Evolutionary conservation across 2,888 invertebrate species (phyloP), one percentile per base, ranked within the genome.

Genomic region (Dione juno): DNA sequence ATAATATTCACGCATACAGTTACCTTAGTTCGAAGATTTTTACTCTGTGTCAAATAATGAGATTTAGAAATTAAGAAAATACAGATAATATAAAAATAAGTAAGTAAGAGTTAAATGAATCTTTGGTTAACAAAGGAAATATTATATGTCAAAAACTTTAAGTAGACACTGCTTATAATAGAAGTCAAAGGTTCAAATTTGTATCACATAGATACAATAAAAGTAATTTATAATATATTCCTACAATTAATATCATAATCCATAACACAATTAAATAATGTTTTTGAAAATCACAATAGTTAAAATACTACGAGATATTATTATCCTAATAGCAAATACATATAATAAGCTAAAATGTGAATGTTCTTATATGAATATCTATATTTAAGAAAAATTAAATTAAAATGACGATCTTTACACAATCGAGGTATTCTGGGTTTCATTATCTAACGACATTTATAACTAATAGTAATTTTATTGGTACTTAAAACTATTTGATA

Each of bases 381-480:
- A n/a, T n/a, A n/a, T n/a, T n/a, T n/a, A n/a, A n/a, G 16, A 40
- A 13, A 48, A 53, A 53, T 21, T 16, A 37, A 45, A 48, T 10
- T 43, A 37, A 21, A 50, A 16, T 59, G 41, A 54, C 35, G 37
- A 58, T 58, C 21, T 61, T 53, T 45, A 45, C n/a, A 45, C 45
- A 69, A 68, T 19, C 48, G 73, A 73, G 73, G 73, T 73, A 73
- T 69, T 71, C 21, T 54, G 66, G 63, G 54, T 72, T 54, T 41
- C 13, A 50, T 52, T 50, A 58, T 7, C 28, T 52, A 63, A 65
- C 35, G 21, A 58, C 21, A 64, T 21, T 67, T 43, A 67, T 43
- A 52, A 1, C 14, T 40, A 52, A 10, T 58, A 45, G 14, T 53
- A 58, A 21, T 40, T 19, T 67, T 48, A n/a, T 35, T 10, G 28